These are phyloP conservation scores for Copsychus sechellarum DNA, from an alignment of 2,113 vertebrate genomes.

Conservation along the genomic window DNA sequence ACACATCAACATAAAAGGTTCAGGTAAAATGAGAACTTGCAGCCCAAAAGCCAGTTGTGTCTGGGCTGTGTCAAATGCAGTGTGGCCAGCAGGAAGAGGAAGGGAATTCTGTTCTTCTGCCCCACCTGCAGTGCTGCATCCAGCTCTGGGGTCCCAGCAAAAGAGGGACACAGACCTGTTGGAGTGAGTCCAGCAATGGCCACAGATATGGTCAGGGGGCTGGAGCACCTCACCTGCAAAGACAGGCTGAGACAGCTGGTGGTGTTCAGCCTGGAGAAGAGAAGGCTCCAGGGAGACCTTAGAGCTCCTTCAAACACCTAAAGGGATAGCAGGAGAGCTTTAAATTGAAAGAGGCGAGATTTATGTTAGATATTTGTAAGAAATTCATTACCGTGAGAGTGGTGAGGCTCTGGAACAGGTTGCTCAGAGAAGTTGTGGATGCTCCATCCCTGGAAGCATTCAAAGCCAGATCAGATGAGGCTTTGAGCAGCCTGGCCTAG, in stretches of 20 bases:
- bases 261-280: background rate
- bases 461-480: background rate
- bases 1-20: background rate
- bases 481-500: background rate
- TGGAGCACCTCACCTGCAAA: background rate
- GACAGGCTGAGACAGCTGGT: background rate
- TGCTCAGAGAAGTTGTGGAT: background rate
- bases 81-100: background rate
- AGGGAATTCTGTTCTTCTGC: background rate
- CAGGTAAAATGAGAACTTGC: background rate
- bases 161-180: background rate
- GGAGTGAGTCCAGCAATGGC: background rate
- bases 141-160: background rate
- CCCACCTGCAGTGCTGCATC: background rate
- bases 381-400: background rate
- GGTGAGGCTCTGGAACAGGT: accelerated
- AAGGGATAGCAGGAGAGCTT: background rate
- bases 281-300: background rate
- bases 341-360: background rate
- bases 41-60: background rate
- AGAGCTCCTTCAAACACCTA: background rate
- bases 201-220: background rate
- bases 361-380: background rate
- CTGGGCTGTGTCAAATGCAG: background rate
- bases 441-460: background rate